Percentiles rank a stretch among this genome's conserved stretches.
phyloP scores from a whole-genome alignment of 2,113 vertebrate genomes.

The Archilochus colubris region DNA sequence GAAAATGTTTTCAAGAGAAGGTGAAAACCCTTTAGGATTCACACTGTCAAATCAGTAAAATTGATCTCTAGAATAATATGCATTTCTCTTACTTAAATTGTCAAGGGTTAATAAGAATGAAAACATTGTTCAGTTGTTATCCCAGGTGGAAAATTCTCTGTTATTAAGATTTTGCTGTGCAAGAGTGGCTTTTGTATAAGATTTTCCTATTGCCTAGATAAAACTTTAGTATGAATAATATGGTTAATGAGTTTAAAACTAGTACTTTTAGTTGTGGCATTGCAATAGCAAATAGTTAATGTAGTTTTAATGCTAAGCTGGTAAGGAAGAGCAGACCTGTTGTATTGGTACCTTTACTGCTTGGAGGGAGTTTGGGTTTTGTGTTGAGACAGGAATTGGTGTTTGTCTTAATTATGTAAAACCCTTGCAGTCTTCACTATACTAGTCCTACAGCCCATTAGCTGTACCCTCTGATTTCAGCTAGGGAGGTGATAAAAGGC shows the following conservation, averaged over 20 bases:
- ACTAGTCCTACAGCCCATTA: neutral
- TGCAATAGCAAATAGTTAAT: neutral
- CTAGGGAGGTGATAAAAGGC: neutral
- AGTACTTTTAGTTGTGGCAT: conserved; percentile 1
- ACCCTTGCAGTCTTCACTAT: neutral
- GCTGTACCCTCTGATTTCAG: neutral
- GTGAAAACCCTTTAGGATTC: neutral
- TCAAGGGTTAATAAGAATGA: conserved; percentile 1
- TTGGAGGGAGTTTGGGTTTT: neutral
- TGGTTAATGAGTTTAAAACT: conserved; percentile 1
- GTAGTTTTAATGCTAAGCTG: neutral
- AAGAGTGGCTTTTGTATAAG: neutral
- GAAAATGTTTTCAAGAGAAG: neutral
- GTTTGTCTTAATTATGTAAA: neutral
- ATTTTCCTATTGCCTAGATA: neutral
- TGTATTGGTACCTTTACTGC: neutral
- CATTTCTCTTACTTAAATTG: conserved; percentile 36
- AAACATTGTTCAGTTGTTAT: neutral
- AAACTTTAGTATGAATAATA: neutral
- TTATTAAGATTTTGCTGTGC: neutral
- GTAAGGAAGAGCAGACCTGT: neutral
- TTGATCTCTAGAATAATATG: neutral
- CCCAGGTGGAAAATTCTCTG: neutral
- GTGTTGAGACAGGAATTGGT: neutral
- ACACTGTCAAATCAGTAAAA: neutral